phyloP scores from a whole-genome alignment of 2,113 vertebrate species.

The Sapayoa aenigma region DNA sequence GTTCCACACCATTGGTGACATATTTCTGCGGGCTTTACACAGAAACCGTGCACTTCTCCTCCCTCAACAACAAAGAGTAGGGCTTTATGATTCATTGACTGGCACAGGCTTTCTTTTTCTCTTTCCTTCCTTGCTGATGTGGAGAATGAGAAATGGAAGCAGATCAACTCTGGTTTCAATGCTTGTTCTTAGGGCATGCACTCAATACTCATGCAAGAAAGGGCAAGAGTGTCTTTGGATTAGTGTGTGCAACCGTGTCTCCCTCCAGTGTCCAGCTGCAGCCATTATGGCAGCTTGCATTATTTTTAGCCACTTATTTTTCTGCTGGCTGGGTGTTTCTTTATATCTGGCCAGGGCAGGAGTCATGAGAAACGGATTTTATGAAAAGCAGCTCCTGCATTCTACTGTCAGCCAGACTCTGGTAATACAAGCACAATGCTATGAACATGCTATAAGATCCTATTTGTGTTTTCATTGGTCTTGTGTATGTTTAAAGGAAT shows the following conservation, averaged over 20 bases:
- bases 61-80: background rate
- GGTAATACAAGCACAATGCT: background rate
- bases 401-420: background rate
- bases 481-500: background rate
- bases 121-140: background rate
- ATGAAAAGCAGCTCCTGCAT: background rate
- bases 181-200: background rate
- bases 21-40: slow-evolving; percentile 65
- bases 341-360: background rate
- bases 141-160: background rate
- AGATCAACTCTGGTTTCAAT: background rate
- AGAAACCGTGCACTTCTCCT: background rate
- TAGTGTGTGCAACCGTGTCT: slow-evolving; percentile 14
- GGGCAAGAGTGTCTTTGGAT: background rate
- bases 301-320: background rate
- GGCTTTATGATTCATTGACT: slow-evolving; percentile 44
- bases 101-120: background rate
- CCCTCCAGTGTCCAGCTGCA: slow-evolving; percentile 7
- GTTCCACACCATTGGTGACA: slow-evolving; percentile 66
- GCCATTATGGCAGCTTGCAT: background rate
- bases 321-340: background rate
- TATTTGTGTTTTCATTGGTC: background rate
- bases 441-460: background rate
- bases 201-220: background rate
- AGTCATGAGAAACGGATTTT: background rate